Base-by-base conservation (phyloP, 1,140 invertebrate genomes). In the Acromyrmex charruanus region DNA sequence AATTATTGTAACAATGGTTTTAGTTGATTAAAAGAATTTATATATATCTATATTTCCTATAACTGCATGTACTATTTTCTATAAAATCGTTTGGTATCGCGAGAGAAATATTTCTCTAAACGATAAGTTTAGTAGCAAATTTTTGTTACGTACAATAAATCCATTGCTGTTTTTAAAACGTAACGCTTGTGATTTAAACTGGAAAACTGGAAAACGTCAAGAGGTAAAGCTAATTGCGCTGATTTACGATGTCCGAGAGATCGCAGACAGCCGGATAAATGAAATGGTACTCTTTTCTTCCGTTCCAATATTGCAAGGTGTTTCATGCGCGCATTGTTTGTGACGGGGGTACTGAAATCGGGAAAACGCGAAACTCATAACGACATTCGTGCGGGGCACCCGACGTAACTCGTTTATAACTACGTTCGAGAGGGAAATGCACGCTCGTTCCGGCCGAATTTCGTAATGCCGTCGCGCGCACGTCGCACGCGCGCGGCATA, bases 331-430 rank as follows among this genome's bases (percentile, higher is more conserved):
- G 28, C 39, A 16, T 77, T 71, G 69, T 77, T 71, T 65, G 72
- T 61, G 69, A 77, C 28, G 59, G 39, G 80, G 75, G 68, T 3
- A 28, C 74, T 61, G 55, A 21, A 77, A 58, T 71, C 55, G 74
- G 63, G 65, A 88, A 90, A 90, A 90, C 86, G 86, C 81, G 89
- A 87, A 80, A 90, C 81, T 88, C 89, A 81, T 90, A 90, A 90
- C 89, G 86, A 90, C 89, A 61, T 90, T 85, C 89, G 58, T 66
- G 12, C 59, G 75, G 75, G 63, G 79, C 65, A 51, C 44, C 53
- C 74, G 66, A 65, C 89, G 86, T 90, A 90, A 90, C 86, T 90
- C 89, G 89, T 88, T 90, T 90, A 90, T 90, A 90, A 90, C 89
- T 77, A 90, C 71, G 35, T 90, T 88, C 77, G 88, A 77, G 85